Percentiles rank a stretch among this genome's conserved stretches.
Evolutionary conservation across 92 coral and sea anemone species (phyloP).

Genomic region (Heteractis magnifica): DNA sequence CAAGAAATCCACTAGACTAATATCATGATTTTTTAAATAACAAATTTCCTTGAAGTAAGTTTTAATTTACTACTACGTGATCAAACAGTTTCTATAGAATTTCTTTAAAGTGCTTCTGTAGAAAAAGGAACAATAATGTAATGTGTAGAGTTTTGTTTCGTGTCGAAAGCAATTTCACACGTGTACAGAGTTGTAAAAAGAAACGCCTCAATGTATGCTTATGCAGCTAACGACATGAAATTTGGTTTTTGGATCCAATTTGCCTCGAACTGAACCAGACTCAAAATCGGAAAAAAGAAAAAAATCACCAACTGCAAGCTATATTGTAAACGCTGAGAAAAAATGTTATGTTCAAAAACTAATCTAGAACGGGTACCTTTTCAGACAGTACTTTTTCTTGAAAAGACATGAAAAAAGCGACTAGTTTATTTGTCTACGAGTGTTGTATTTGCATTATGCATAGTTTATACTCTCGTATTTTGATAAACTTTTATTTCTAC

Average conservation of each 20-base stretch:
- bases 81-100: background rate
- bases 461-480: too few species aligned
- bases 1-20: background rate
- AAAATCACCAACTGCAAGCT: too few species aligned
- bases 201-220: background rate
- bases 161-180: background rate
- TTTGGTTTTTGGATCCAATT: too few species aligned
- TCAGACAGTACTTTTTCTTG: too few species aligned
- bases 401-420: too few species aligned
- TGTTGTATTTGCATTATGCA: too few species aligned
- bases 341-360: too few species aligned
- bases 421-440: too few species aligned
- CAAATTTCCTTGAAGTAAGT: background rate
- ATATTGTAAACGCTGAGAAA: too few species aligned
- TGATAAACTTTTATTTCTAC: too few species aligned
- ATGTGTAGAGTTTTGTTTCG: background rate
- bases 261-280: background rate
- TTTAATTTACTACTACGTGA: background rate
- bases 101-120: background rate
- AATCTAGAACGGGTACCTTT: too few species aligned
- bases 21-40: background rate
- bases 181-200: background rate
- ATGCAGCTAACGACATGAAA: background rate
- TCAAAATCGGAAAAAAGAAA: too few species aligned
- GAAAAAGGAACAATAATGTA: background rate